A percentile compares a stretch with the other conserved stretches of the same genome.
These are phyloP conservation scores for Drosophila picticornis DNA, from an alignment of 2,888 invertebrate species.

Conservation along the genomic window DNA sequence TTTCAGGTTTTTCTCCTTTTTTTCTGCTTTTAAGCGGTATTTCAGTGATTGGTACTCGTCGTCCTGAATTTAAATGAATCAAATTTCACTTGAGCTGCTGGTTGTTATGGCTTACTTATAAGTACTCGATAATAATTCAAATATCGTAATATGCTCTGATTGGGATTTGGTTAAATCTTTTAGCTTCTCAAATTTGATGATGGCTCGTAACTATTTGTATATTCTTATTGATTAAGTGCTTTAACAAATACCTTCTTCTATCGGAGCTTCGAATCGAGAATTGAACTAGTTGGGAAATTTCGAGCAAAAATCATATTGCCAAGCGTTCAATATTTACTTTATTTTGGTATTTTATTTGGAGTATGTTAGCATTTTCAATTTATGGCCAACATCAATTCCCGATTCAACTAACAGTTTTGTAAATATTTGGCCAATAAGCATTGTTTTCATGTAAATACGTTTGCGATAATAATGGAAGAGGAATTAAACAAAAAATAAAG, in stretches of 20 bases:
- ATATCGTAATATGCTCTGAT: neutral
- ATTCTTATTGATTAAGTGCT: neutral
- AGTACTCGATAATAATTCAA: neutral
- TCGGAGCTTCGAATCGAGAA: neutral
- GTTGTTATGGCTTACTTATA: neutral
- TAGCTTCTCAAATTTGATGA: neutral
- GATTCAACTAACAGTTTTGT: conserved; percentile 14
- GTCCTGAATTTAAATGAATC: conserved; percentile 29
- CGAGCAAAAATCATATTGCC: neutral
- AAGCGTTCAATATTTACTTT: neutral
- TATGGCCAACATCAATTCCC: conserved; percentile 30
- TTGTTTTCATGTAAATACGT: conserved; percentile 22
- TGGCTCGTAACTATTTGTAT: neutral
- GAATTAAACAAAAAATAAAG: neutral
- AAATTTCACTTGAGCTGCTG: conserved; percentile 22
- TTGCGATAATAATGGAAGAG: neutral
- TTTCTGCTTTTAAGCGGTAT: neutral
- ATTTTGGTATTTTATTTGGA: neutral
- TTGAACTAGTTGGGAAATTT: neutral
- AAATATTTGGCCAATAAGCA: conserved; percentile 20
- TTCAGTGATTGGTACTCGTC: conserved; percentile 21
- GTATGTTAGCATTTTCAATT: conserved; percentile 24
- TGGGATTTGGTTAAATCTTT: neutral
- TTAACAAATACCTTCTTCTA: neutral
- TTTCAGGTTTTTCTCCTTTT: neutral